A percentile compares a stretch with the other conserved stretches of the same genome.
Conservation (phyloP, 2,888 invertebrate genomes). For the Tillus elongatus region DNA sequence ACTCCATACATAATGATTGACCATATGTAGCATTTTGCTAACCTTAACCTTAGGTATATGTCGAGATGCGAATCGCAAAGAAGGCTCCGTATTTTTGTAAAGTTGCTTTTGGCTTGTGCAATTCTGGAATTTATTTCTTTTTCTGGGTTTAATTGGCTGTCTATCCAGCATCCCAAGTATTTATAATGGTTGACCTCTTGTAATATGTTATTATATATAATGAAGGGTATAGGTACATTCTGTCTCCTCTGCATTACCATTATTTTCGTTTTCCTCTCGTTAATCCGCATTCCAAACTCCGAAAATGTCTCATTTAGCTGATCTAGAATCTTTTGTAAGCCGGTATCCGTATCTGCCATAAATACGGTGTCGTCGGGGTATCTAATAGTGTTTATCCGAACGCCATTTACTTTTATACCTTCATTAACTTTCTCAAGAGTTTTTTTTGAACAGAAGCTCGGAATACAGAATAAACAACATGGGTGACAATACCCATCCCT, state of each 20-base stretch:
- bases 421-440: background rate
- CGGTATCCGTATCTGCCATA: background rate
- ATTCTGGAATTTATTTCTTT: no score
- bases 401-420: background rate
- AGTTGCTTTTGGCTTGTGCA: no score
- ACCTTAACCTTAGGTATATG: no score
- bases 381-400: background rate
- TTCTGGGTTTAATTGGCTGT: no score
- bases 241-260: background rate
- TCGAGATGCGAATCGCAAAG: no score
- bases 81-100: no score
- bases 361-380: conserved; percentile 1
- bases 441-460: background rate
- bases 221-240: no score
- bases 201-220: no score
- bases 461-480: background rate
- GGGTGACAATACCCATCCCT: background rate
- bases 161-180: no score
- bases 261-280: background rate
- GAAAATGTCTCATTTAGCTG: background rate
- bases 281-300: background rate
- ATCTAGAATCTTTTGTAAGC: background rate
- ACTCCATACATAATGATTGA: no score
- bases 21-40: no score
- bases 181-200: no score